A percentile compares a stretch with the other conserved stretches of the same genome.
These are phyloP conservation scores for Micoletzkya japonica DNA, from an alignment of 2,888 invertebrate species.

Conservation along the genomic window DNA sequence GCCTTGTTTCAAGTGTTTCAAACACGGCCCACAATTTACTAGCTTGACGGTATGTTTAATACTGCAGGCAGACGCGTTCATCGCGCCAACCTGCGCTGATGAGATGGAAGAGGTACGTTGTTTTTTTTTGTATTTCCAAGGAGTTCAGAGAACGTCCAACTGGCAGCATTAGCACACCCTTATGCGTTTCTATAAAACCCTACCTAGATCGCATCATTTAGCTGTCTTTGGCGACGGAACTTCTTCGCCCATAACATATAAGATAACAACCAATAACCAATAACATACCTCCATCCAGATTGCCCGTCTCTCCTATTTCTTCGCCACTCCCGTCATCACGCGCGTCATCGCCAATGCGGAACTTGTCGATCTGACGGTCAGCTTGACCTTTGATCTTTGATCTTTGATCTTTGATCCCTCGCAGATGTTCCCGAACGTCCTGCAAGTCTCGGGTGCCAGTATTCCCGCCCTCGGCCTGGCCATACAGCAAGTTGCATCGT, in stretches of 20 bases:
- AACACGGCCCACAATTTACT: too few relatives aligned
- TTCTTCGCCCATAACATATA: too few relatives aligned
- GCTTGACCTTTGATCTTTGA: not conserved
- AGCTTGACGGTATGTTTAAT: too few relatives aligned
- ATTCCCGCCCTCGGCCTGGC: not conserved
- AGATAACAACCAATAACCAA: not conserved
- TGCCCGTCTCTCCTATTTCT: slow-evolving; percentile 13
- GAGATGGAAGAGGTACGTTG: slow-evolving; percentile 21
- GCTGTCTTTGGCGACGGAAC: too few relatives aligned
- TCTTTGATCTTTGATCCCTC: too few relatives aligned
- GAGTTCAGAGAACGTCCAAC: too few relatives aligned
- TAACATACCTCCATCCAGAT: not conserved
- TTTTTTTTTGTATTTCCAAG: not conserved
- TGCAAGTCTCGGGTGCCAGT: not conserved
- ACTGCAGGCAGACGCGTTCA: slow-evolving; percentile 12
- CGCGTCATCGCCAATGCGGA: not conserved
- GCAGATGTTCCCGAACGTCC: slow-evolving; percentile 13
- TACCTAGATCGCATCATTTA: too few relatives aligned
- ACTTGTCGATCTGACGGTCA: slow-evolving; percentile 6
- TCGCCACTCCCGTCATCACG: slow-evolving; percentile 1
- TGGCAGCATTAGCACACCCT: not conserved
- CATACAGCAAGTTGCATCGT: not conserved
- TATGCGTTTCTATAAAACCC: too few relatives aligned
- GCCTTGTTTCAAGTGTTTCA: too few relatives aligned
- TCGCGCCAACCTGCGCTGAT: slow-evolving; percentile 14